A percentile compares a stretch with the other conserved stretches of the same genome.
Evolutionary conservation across 1,140 invertebrate genomes (phyloP).

Genomic region (Meteorus sp.): DNA sequence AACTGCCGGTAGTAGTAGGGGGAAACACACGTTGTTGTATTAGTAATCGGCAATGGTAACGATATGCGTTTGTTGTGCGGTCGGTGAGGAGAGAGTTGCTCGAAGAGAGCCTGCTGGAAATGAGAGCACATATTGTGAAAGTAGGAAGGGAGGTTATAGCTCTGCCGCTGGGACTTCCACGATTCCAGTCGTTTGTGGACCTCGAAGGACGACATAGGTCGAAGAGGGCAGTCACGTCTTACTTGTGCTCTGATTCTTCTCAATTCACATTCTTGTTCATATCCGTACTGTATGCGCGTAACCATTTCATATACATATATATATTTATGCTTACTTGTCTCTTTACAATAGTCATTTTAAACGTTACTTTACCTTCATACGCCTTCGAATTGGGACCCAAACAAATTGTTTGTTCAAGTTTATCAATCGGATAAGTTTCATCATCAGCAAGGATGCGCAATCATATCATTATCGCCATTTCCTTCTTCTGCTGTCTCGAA

Average conservation of each 20-base stretch:
- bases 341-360: too few species aligned
- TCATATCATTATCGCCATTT: conserved; percentile 43
- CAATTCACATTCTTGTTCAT: conserved; percentile 19
- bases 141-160: conserved; percentile 59
- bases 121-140: conserved; percentile 51
- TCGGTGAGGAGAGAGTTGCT: conserved; percentile 6
- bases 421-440: background rate
- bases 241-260: conserved; percentile 33
- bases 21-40: conserved; percentile 16
- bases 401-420: too few species aligned
- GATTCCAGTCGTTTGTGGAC: conserved; percentile 58
- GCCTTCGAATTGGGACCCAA: too few species aligned
- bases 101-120: conserved; percentile 40
- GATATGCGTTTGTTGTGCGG: conserved; percentile 45
- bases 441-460: conserved; percentile 44
- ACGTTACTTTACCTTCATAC: too few species aligned
- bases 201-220: conserved; percentile 60
- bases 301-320: too few species aligned
- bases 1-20: background rate
- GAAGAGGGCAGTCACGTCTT: conserved; percentile 54
- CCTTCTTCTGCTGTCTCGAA: conserved; percentile 51
- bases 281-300: conserved; percentile 1
- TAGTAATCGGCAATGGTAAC: conserved; percentile 42
- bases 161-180: conserved; percentile 46
- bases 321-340: too few species aligned